phyloP scores from a whole-genome alignment of 1,140 invertebrate species.

The Hylaeus anthracinus region DNA sequence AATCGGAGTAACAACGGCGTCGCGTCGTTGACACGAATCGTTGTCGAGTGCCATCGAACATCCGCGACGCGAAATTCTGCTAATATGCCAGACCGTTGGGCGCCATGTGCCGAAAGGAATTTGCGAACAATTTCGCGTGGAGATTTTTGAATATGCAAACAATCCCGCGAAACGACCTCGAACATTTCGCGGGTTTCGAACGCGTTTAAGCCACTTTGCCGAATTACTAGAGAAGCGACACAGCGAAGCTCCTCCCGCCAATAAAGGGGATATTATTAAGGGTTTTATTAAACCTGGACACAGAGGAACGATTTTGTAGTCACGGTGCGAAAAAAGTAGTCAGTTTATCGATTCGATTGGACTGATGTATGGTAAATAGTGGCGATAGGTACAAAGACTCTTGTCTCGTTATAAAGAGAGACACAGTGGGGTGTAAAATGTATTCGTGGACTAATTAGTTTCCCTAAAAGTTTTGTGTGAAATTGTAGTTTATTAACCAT shows the following conservation, averaged over 20 bases:
- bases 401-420: no score
- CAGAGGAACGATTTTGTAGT: no score
- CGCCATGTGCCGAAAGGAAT: background rate
- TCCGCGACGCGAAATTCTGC: constrained; percentile 19
- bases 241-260: background rate
- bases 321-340: no score
- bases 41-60: constrained; percentile 30
- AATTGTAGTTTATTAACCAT: no score
- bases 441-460: no score
- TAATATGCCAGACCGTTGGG: constrained; percentile 7
- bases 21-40: constrained; percentile 49
- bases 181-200: background rate
- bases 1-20: constrained; percentile 38
- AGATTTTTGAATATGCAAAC: constrained; percentile 12
- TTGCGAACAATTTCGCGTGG: background rate
- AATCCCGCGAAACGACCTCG: background rate
- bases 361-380: no score
- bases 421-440: no score
- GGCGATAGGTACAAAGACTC: no score
- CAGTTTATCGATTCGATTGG: no score
- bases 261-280: background rate
- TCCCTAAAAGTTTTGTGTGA: no score
- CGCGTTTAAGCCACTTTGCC: background rate
- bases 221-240: background rate
- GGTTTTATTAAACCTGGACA: no score